phyloP scores from a whole-genome alignment of 2,888 invertebrate genomes.

The Alitta virens region DNA sequence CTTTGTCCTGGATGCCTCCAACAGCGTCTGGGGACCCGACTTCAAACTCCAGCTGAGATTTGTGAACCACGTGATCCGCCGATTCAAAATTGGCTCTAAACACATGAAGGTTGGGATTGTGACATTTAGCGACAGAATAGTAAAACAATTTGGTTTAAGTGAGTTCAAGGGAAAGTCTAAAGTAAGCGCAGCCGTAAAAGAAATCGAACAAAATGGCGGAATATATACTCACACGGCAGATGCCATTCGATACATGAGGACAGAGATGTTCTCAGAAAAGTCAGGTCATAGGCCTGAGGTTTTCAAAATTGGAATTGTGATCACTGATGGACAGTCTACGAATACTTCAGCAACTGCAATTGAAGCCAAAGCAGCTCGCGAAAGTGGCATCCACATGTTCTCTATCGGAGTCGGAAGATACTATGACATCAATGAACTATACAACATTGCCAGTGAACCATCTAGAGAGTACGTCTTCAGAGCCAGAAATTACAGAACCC shows the following conservation, averaged over 20 bases:
- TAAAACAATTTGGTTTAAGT: constrained; percentile 28
- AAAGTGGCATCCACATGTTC: constrained; percentile 11
- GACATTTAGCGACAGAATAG: constrained; percentile 20
- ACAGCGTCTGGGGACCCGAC: constrained; percentile 43
- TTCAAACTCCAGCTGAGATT: constrained; percentile 40
- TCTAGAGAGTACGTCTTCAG: constrained; percentile 32
- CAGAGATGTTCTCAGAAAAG: not conserved
- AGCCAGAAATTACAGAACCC: constrained; percentile 34
- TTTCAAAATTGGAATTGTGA: constrained; percentile 6
- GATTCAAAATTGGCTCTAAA: constrained; percentile 18
- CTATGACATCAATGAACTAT: not conserved
- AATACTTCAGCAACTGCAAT: not conserved
- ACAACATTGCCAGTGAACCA: constrained; percentile 37
- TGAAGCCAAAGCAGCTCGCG: constrained; percentile 2
- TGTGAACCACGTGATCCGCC: constrained; percentile 35
- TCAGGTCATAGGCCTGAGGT: constrained; percentile 4
- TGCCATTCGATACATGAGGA: constrained; percentile 1
- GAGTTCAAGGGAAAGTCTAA: not conserved
- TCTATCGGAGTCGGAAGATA: constrained; percentile 8
- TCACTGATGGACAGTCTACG: constrained; percentile 12
- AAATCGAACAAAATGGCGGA: not conserved
- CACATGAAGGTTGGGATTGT: constrained; percentile 23
- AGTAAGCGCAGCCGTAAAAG: not conserved
- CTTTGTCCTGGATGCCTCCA: constrained; percentile 39
- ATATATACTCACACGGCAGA: not conserved